phyloP scores from a whole-genome alignment of 2,113 vertebrate species.

The Centrocercus urophasianus region DNA sequence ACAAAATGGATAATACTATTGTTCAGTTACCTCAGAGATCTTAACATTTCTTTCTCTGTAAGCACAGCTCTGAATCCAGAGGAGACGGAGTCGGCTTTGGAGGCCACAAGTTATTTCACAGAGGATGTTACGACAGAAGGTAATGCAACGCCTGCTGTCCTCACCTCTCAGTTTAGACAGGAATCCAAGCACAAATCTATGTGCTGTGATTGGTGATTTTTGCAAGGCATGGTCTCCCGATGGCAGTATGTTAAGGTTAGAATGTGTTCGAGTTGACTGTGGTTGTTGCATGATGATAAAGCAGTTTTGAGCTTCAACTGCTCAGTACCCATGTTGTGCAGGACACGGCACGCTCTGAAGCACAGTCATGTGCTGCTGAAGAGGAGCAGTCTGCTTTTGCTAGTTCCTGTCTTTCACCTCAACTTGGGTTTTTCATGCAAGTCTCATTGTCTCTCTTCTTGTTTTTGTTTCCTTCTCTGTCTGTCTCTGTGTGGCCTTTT shows the following conservation, averaged over 20 bases:
- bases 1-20: neutral
- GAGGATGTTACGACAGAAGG: constrained; percentile 85
- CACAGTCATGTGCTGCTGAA: neutral
- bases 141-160: constrained; percentile 61
- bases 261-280: neutral
- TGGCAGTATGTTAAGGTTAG: neutral
- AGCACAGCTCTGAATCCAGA: constrained; percentile 88
- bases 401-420: neutral
- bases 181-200: neutral
- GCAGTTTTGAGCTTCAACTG: neutral
- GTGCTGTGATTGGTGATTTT: neutral
- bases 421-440: constrained; percentile 13
- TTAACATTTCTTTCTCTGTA: constrained; percentile 19
- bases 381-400: constrained; percentile 14
- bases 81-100: constrained; percentile 93
- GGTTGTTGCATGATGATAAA: neutral
- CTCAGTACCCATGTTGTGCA: neutral
- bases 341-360: neutral
- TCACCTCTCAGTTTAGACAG: neutral
- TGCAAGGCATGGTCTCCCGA: neutral
- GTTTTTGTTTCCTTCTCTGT: constrained; percentile 64
- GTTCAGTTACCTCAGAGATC: neutral
- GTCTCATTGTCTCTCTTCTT: constrained; percentile 52
- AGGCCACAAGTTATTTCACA: constrained; percentile 91
- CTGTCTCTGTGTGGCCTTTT: constrained; percentile 50